These are phyloP conservation scores for Agriopis aurantiaria DNA, from an alignment of 2,888 invertebrate genomes.

Conservation along the genomic window DNA sequence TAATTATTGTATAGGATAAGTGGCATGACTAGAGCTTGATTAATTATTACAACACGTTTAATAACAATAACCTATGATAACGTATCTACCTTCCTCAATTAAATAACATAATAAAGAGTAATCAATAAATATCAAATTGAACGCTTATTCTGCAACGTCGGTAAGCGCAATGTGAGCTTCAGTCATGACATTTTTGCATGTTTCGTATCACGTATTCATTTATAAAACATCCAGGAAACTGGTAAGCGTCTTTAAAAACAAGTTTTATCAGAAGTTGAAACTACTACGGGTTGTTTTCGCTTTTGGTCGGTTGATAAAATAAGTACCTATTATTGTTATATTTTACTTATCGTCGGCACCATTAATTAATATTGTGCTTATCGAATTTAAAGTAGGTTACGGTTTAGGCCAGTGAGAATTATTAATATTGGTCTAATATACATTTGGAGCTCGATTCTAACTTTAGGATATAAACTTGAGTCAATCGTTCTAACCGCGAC, in stretches of 20 bases:
- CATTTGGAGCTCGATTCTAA: no score
- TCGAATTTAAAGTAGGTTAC: slow-evolving; percentile 64
- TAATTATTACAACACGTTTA: slow-evolving; percentile 1
- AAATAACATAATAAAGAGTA: slow-evolving; percentile 5
- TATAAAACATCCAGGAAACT: slow-evolving; percentile 58
- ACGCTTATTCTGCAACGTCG: slow-evolving; percentile 19
- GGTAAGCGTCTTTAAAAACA: slow-evolving; percentile 58
- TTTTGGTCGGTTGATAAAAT: slow-evolving; percentile 62
- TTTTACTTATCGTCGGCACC: slow-evolving; percentile 70
- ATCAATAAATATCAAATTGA: slow-evolving; percentile 24
- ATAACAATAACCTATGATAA: slow-evolving; percentile 8
- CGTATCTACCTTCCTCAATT: slow-evolving; percentile 25
- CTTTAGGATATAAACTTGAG: no score
- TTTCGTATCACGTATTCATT: slow-evolving; percentile 20
- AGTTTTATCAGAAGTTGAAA: slow-evolving; percentile 60
- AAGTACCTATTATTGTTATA: slow-evolving; percentile 54
- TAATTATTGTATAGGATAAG: neutral
- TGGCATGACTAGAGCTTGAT: neutral
- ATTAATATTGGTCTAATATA: slow-evolving; percentile 1
- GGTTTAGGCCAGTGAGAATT: slow-evolving; percentile 48
- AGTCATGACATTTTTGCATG: slow-evolving; percentile 40
- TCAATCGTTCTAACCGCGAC: no score
- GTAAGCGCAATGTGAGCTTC: slow-evolving; percentile 25
- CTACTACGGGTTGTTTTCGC: slow-evolving; percentile 68
- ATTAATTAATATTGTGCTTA: slow-evolving; percentile 76